Conservation (phyloP, 2,888 invertebrate species). For the Volucella inflata region DNA sequence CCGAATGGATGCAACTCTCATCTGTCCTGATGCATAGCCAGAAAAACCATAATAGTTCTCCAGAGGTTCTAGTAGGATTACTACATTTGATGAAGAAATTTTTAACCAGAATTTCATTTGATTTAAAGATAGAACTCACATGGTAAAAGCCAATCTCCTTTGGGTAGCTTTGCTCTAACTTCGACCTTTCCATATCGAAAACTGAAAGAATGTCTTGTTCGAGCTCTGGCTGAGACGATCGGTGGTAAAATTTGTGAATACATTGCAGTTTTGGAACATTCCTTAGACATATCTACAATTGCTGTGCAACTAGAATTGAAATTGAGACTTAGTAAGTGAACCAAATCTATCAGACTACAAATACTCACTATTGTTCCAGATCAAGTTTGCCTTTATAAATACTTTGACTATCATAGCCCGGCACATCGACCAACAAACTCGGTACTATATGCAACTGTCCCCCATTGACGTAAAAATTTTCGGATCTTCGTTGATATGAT, state of each 20-base stretch:
- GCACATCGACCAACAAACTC: slow-evolving; percentile 75
- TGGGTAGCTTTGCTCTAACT: slow-evolving; percentile 89
- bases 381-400: slow-evolving; percentile 78
- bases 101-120: background rate
- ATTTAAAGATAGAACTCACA: slow-evolving; percentile 83
- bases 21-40: slow-evolving; percentile 87
- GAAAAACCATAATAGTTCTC: slow-evolving; percentile 86
- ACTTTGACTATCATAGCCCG: slow-evolving; percentile 73
- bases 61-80: slow-evolving; percentile 87
- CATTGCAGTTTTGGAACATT: slow-evolving; percentile 10
- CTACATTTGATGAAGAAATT: slow-evolving; percentile 81
- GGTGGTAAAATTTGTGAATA: slow-evolving; percentile 87
- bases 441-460: slow-evolving; percentile 81
- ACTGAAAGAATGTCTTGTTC: slow-evolving; percentile 86
- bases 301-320: slow-evolving; percentile 77
- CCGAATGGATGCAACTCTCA: slow-evolving; percentile 88
- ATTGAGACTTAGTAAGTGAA: background rate
- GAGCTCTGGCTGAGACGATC: slow-evolving; percentile 87
- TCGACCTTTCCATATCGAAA: slow-evolving; percentile 89
- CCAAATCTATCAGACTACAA: background rate
- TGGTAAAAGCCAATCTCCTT: slow-evolving; percentile 91
- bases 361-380: slow-evolving; percentile 78
- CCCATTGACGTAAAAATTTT: slow-evolving; percentile 78
- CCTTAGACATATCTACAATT: slow-evolving; percentile 50
- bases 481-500: slow-evolving; percentile 79